A percentile compares a stretch with the other conserved stretches of the same genome.
phyloP scores from a whole-genome alignment of 2,797 vertebrate species.

The Columba guinea region DNA sequence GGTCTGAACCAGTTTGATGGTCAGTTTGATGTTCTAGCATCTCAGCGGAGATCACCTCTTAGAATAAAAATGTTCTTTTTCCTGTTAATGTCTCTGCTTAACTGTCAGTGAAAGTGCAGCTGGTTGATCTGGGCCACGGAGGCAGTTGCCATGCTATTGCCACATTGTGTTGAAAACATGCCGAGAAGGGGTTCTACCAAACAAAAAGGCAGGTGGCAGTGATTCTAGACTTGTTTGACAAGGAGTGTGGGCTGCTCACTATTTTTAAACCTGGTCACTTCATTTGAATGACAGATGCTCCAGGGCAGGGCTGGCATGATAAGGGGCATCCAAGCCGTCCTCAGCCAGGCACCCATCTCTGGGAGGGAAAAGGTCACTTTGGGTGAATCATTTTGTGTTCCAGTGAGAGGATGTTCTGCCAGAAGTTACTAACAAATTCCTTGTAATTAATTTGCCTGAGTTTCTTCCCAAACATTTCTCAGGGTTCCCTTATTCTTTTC shows the following conservation, averaged over 20 bases:
- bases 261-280: neutral
- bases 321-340: neutral
- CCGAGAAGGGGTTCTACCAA: neutral
- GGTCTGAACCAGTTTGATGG: neutral
- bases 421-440: conserved; percentile 27
- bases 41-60: neutral
- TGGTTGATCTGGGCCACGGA: neutral
- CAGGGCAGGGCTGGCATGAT: neutral
- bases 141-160: neutral
- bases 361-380: neutral
- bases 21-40: neutral
- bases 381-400: conserved; percentile 4
- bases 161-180: neutral
- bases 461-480: conserved; percentile 12
- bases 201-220: neutral
- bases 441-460: neutral
- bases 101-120: neutral
- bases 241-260: fast-evolving
- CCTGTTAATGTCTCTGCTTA: neutral
- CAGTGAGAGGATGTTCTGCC: neutral
- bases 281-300: neutral
- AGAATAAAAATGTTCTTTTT: neutral
- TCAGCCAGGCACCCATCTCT: neutral
- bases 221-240: neutral
- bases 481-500: conserved; percentile 32